Conservation (phyloP, 2,113 vertebrate species). For the Actinemys pallida region DNA sequence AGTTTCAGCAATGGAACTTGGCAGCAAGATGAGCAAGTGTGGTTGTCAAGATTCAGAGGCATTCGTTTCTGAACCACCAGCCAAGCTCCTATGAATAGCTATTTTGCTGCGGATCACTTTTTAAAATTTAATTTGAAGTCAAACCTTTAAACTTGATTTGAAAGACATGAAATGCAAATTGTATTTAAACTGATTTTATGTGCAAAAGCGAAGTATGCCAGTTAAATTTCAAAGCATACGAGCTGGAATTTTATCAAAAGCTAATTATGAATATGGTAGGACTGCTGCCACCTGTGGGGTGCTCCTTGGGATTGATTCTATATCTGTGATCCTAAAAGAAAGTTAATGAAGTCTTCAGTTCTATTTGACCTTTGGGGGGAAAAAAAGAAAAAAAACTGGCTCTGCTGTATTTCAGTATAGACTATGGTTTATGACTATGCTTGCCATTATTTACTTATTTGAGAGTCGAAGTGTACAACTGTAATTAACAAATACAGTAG, state of each 20-base stretch:
- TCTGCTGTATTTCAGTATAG: neutral
- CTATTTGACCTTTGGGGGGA: neutral
- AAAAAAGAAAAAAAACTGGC: neutral
- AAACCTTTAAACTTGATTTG: neutral
- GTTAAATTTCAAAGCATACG: fast-evolving
- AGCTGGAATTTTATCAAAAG: neutral
- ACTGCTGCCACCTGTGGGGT: conserved; percentile 38
- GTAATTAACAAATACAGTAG: neutral
- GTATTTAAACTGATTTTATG: fast-evolving
- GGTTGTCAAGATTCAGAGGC: neutral
- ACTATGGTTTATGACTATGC: neutral
- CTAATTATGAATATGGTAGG: neutral
- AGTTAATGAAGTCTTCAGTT: fast-evolving
- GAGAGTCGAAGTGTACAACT: conserved; percentile 8
- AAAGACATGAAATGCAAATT: fast-evolving
- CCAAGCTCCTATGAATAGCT: fast-evolving
- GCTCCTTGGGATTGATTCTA: conserved; percentile 26
- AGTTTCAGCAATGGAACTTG: conserved; percentile 34
- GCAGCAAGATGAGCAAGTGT: neutral
- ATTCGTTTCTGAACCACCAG: neutral
- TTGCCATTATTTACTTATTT: neutral
- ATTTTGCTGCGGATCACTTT: fast-evolving
- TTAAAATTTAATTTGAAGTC: neutral
- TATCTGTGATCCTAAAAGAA: neutral
- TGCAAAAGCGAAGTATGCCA: fast-evolving